phyloP scores from a whole-genome alignment of 2,888 invertebrate genomes.

The Eilema griseolum region DNA sequence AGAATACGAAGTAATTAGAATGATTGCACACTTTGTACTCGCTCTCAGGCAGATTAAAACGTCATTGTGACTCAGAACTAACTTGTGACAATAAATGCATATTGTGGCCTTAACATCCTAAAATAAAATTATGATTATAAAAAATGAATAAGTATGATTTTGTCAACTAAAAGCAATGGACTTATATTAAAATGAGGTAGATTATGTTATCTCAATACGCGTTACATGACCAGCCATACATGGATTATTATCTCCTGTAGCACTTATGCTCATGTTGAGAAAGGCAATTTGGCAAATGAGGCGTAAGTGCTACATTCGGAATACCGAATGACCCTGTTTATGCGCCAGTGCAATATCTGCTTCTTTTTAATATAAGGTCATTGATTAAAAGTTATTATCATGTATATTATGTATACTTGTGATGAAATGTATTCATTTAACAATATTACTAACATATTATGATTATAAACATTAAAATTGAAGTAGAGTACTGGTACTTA shows the following conservation, averaged over 20 bases:
- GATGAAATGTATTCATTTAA: conserved; percentile 46
- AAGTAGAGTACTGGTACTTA: conserved; percentile 34
- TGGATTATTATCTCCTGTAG: too few relatives aligned
- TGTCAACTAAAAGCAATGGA: neutral
- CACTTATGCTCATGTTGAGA: neutral
- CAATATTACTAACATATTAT: conserved; percentile 45
- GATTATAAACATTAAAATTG: conserved; percentile 39
- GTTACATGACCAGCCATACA: too few relatives aligned
- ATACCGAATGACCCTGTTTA: neutral
- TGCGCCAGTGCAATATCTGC: neutral
- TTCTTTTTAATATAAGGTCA: conserved; percentile 1
- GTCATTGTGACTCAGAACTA: conserved; percentile 20
- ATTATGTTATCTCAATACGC: neutral
- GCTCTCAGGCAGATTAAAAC: neutral
- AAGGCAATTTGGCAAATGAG: neutral
- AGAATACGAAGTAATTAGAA: neutral
- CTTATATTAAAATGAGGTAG: conserved; percentile 3
- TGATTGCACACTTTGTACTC: neutral
- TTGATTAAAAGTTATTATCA: conserved; percentile 13
- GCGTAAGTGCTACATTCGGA: neutral
- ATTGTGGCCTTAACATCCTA: conserved; percentile 36
- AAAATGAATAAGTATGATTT: neutral
- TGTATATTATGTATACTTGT: conserved; percentile 36
- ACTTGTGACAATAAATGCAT: conserved; percentile 50
- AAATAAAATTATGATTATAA: conserved; percentile 16